Evolutionary conservation across 92 coral and sea anemone genomes (phyloP), one percentile per base, ranked within the genome.

Genomic region (Parazoanthus darwini): DNA sequence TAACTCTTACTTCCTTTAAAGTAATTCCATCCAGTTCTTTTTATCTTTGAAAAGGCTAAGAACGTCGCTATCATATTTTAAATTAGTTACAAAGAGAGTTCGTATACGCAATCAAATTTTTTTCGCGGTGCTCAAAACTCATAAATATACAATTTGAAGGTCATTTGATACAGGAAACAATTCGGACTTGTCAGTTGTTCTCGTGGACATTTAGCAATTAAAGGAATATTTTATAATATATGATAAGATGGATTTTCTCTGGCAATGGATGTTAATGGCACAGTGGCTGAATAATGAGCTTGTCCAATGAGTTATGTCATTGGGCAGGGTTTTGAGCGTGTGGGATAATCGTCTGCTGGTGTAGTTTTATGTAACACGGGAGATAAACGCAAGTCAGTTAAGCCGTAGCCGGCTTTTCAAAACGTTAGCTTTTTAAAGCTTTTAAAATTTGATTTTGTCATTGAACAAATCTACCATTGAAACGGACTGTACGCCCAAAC

Each of bases 381-480:
- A 70, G 67, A 85, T 71, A 71, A 85, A 67, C 58, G 78, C 86
- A 74, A 81, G 51, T 22, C 86, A 50, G 86, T 81, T 81, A 67
- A 82, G 86, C 71, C 71, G 22, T 54, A 36, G 86, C 48, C 29
- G 44, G 86, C 70, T 82, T 13, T 82, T 82, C 43, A 82, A 82
- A 50, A 14, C 36, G 10, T 83, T 83, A 63, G 87, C 14, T 68
- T 83, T 83, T 63, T 66, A 83, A 83, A 66, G 59, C 42, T 26
- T 66, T 65, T 66, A 15, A 59, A 63, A 65, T 83, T 83, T 77
- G 35, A 86, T 29, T 77, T 65, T 65, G 56, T 79, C 42, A 88
- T 75, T 88, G 90, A 65, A 67, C n/a, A 88, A 88, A 88, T 63
- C 90, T 88, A 71, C 86, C 78, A 79, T 67, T 88, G 33, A 88